These are phyloP conservation scores for Cheilosia soror DNA, from an alignment of 2,888 invertebrate species.

Conservation along the genomic window DNA sequence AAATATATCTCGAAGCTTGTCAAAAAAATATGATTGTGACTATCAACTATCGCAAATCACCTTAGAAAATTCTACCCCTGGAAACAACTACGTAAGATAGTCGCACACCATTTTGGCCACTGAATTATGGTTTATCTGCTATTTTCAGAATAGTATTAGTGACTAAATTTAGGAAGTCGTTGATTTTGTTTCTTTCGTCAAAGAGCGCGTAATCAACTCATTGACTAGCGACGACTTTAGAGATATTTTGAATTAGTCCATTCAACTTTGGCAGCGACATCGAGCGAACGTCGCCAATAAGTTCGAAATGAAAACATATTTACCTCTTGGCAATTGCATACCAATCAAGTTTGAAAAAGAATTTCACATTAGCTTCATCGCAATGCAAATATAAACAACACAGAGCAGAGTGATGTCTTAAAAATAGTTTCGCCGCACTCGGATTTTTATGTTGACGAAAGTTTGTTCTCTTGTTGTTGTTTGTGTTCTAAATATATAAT, in stretches of 20 bases:
- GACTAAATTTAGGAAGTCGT: neutral
- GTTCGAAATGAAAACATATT: slow-evolving; percentile 23
- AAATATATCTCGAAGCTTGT: too few relatives aligned
- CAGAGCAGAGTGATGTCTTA: slow-evolving; percentile 48
- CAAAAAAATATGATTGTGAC: too few relatives aligned
- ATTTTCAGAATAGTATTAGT: neutral
- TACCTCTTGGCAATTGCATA: slow-evolving; percentile 26
- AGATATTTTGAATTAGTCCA: slow-evolving; percentile 53
- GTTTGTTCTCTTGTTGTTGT: slow-evolving; percentile 53
- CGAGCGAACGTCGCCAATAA: slow-evolving; percentile 28
- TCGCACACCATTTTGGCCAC: neutral
- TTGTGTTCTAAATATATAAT: slow-evolving; percentile 66
- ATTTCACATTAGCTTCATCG: neutral
- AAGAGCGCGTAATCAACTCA: slow-evolving; percentile 8
- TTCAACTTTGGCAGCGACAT: slow-evolving; percentile 58
- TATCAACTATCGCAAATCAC: too few relatives aligned
- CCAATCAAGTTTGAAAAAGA: slow-evolving; percentile 49
- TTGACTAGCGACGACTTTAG: slow-evolving; percentile 12
- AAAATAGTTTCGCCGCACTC: slow-evolving; percentile 31
- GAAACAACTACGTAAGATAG: slow-evolving; percentile 2
- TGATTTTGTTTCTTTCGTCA: neutral
- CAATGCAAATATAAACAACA: slow-evolving; percentile 49
- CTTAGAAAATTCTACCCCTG: neutral
- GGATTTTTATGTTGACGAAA: slow-evolving; percentile 27
- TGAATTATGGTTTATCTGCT: neutral